These are phyloP conservation scores for Agonum fuliginosum DNA, from an alignment of 2,888 invertebrate genomes.

Conservation along the genomic window DNA sequence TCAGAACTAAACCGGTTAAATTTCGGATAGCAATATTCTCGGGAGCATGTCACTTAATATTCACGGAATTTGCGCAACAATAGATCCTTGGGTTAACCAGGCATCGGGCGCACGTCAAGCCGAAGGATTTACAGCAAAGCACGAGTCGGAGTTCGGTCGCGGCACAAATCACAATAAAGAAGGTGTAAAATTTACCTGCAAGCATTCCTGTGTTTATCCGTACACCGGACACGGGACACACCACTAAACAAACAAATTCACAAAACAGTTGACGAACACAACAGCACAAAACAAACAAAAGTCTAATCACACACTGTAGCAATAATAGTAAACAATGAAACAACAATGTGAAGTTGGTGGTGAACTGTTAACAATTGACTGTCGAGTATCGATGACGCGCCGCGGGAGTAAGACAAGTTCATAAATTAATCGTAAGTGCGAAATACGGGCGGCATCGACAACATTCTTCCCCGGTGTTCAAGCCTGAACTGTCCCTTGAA, in stretches of 20 bases:
- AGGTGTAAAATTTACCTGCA: slow-evolving; percentile 50
- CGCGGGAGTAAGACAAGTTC: slow-evolving; percentile 45
- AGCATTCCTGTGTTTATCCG: slow-evolving; percentile 59
- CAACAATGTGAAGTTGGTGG: slow-evolving; percentile 24
- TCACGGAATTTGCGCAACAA: slow-evolving; percentile 20
- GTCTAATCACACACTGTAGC: slow-evolving; percentile 35
- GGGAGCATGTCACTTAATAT: not conserved
- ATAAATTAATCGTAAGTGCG: slow-evolving; percentile 53
- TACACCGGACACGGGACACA: slow-evolving; percentile 53
- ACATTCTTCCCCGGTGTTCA: slow-evolving; percentile 72
- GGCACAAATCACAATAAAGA: slow-evolving; percentile 21
- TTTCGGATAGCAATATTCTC: no score
- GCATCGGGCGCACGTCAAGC: not conserved
- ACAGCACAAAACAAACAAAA: slow-evolving; percentile 57
- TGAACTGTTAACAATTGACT: slow-evolving; percentile 25
- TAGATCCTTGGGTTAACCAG: not conserved
- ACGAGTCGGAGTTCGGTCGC: not conserved
- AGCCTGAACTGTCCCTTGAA: slow-evolving; percentile 73
- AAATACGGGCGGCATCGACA: slow-evolving; percentile 70
- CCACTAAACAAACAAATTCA: slow-evolving; percentile 57
- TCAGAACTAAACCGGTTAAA: no score
- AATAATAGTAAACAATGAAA: slow-evolving; percentile 27
- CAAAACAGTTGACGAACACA: slow-evolving; percentile 56
- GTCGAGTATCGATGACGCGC: slow-evolving; percentile 33
- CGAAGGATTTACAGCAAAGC: not conserved